These are phyloP conservation scores for Delia radicum DNA, from an alignment of 1,140 invertebrate genomes.

Conservation along the genomic window DNA sequence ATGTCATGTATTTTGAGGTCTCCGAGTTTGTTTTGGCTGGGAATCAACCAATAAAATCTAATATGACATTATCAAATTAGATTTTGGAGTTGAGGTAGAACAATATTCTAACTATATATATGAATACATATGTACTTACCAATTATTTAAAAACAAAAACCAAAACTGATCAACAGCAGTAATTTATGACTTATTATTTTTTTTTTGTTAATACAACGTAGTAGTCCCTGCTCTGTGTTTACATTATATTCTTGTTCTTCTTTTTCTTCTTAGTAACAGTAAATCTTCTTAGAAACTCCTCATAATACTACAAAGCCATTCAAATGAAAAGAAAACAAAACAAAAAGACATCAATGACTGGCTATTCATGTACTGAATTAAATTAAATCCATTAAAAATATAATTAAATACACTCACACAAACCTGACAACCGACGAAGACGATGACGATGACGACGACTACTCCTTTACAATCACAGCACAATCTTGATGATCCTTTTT, in stretches of 20 bases:
- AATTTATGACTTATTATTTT: background rate
- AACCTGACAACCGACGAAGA: background rate
- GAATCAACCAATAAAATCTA: too few relatives aligned
- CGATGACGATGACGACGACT: too few relatives aligned
- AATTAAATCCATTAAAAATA: background rate
- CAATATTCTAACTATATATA: background rate
- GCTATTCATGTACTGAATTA: background rate
- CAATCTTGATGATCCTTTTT: background rate
- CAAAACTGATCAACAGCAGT: background rate
- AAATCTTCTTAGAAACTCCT: background rate
- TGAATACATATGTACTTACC: background rate
- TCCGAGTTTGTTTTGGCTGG: too few relatives aligned
- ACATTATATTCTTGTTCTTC: background rate
- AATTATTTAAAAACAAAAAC: too few relatives aligned
- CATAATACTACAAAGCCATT: background rate
- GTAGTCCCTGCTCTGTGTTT: background rate
- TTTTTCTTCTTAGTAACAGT: background rate
- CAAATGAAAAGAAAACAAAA: background rate
- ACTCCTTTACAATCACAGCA: background rate
- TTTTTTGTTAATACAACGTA: background rate
- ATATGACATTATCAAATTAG: too few relatives aligned
- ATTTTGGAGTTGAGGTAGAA: too few relatives aligned
- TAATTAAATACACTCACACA: background rate
- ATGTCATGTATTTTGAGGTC: too few relatives aligned
- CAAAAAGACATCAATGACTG: background rate